phyloP scores from a whole-genome alignment of 2,888 invertebrate genomes.

The Nomada ruficornis region DNA sequence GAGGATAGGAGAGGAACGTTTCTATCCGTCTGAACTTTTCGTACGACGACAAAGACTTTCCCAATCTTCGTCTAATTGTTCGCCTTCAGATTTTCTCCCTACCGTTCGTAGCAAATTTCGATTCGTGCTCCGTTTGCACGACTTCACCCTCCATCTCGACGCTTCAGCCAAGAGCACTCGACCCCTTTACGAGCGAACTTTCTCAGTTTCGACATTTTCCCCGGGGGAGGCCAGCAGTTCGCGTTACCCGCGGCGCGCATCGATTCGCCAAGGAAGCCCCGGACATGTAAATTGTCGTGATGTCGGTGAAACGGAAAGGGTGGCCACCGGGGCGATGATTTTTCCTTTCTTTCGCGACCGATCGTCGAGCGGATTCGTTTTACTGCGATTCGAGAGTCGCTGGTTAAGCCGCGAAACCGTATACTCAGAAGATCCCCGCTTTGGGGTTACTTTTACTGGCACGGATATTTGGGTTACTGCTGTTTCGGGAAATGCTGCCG shows the following conservation, averaged over 20 bases:
- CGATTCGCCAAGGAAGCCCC: constrained; percentile 40
- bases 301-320: constrained; percentile 6
- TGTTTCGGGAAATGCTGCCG: background rate
- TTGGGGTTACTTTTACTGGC: background rate
- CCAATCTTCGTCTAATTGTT: constrained; percentile 73
- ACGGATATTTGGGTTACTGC: background rate
- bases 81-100: constrained; percentile 43
- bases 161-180: constrained; percentile 65
- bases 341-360: background rate
- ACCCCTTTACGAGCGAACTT: constrained; percentile 80
- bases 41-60: constrained; percentile 69
- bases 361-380: constrained; percentile 5
- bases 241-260: constrained; percentile 54
- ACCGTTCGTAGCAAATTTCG: constrained; percentile 65
- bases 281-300: constrained; percentile 62
- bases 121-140: constrained; percentile 64
- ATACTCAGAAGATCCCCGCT: background rate
- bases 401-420: background rate
- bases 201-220: constrained; percentile 71
- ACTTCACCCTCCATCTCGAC: constrained; percentile 11
- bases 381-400: background rate
- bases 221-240: constrained; percentile 56
- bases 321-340: too few species aligned
- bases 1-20: constrained; percentile 48
- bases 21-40: constrained; percentile 22